Evolutionary conservation across 2,797 vertebrate genomes (phyloP).

Genomic region (Coracias cyanogaster): DNA sequence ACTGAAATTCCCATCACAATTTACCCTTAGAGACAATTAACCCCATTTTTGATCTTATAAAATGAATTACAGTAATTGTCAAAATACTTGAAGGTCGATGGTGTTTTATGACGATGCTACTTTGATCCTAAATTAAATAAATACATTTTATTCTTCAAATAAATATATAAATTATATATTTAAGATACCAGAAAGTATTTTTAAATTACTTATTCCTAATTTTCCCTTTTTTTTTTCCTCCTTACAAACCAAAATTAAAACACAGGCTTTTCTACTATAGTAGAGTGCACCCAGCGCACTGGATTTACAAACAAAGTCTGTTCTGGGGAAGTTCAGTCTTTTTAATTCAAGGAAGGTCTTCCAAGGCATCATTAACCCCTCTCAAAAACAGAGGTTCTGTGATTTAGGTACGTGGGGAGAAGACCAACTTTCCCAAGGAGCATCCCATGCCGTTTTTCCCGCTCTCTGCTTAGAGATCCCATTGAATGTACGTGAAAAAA

Average conservation of each 20-base stretch:
- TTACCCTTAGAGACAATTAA: neutral
- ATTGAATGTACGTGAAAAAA: too few relatives aligned
- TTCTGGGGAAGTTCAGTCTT: neutral
- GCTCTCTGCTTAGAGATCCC: neutral
- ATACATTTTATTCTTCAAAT: neutral
- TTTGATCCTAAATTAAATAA: neutral
- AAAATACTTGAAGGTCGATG: neutral
- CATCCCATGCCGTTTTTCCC: neutral
- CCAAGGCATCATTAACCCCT: neutral
- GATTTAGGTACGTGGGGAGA: neutral
- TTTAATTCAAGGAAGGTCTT: neutral
- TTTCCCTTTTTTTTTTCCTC: neutral
- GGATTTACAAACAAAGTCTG: neutral
- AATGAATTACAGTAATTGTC: neutral
- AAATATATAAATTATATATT: too few relatives aligned
- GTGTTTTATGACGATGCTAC: neutral
- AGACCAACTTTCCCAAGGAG: neutral
- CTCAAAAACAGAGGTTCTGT: neutral
- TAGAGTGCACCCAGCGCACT: neutral
- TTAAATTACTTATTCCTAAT: neutral
- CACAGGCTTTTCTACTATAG: neutral
- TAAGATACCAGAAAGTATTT: neutral
- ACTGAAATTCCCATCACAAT: neutral
- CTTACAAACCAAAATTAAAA: neutral
- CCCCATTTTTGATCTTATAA: neutral